Evolutionary conservation across 2,888 invertebrate genomes (phyloP).

Genomic region (Spodoptera exigua): DNA sequence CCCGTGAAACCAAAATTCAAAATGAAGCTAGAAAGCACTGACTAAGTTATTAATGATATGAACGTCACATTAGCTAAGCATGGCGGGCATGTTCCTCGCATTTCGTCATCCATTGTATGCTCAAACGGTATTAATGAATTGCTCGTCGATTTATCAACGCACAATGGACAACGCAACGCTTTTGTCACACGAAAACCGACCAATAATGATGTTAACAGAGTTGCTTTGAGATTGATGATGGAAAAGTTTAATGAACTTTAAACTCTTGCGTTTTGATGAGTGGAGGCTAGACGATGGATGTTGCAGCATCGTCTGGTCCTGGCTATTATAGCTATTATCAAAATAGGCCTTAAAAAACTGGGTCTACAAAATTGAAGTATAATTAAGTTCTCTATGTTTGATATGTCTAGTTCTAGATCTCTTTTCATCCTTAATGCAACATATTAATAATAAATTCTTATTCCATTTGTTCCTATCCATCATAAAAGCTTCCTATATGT

Average conservation of each 20-base stretch:
- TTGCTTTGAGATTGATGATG: slow-evolving; percentile 50
- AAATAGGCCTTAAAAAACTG: too few species aligned
- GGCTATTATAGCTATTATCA: too few species aligned
- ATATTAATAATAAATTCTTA: too few species aligned
- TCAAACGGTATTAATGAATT: slow-evolving; percentile 64
- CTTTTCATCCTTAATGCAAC: too few species aligned
- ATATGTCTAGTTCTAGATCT: too few species aligned
- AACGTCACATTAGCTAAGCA: slow-evolving; percentile 40
- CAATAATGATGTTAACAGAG: slow-evolving; percentile 60
- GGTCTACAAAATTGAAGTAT: too few species aligned
- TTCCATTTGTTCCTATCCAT: too few species aligned
- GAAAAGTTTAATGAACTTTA: slow-evolving; percentile 56
- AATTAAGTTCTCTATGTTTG: too few species aligned
- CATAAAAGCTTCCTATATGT: not conserved
- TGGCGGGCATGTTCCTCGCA: slow-evolving; percentile 37
- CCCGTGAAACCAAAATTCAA: slow-evolving; percentile 13
- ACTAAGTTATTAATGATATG: slow-evolving; percentile 58
- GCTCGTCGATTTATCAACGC: slow-evolving; percentile 63
- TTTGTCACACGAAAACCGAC: slow-evolving; percentile 56
- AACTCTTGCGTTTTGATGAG: slow-evolving; percentile 16
- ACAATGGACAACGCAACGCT: slow-evolving; percentile 50
- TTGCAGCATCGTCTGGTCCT: slow-evolving; percentile 6
- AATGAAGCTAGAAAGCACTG: slow-evolving; percentile 45
- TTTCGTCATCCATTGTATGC: slow-evolving; percentile 63
- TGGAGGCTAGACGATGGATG: not conserved